These are phyloP conservation scores for Alouatta palliata DNA, from an alignment of 2,113 vertebrate genomes.

Conservation along the genomic window DNA sequence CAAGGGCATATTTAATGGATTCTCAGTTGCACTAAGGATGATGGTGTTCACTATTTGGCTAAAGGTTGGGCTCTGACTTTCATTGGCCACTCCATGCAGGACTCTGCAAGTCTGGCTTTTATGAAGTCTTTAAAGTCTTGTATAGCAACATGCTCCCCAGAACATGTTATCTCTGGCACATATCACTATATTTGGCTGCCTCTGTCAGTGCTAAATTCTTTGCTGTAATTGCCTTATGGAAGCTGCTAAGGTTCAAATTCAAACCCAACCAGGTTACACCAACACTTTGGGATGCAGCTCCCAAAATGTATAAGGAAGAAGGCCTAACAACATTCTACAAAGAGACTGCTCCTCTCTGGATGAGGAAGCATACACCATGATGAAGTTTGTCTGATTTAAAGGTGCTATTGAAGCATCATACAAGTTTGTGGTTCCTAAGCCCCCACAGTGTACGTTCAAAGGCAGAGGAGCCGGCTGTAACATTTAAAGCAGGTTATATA, in stretches of 20 bases:
- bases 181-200: conserved; percentile 95
- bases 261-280: conserved; percentile 97
- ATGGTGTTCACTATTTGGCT: conserved; percentile 94
- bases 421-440: conserved; percentile 96
- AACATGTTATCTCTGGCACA: conserved; percentile 92
- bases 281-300: conserved; percentile 93
- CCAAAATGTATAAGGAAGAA: conserved; percentile 98
- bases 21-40: conserved; percentile 93
- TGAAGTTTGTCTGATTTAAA: conserved; percentile 99
- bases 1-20: conserved; percentile 96
- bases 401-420: conserved; percentile 97
- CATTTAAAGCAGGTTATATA: conserved; percentile 97
- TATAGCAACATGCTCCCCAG: conserved; percentile 94
- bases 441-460: conserved; percentile 96
- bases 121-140: conserved; percentile 97
- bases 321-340: conserved; percentile 98
- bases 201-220: conserved; percentile 99
- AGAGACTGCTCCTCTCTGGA: conserved; percentile 97
- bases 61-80: conserved; percentile 99
- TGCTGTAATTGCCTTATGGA: conserved; percentile 92
- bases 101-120: conserved; percentile 99
- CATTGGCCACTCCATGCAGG: conserved; percentile 98
- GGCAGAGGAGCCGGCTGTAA: conserved; percentile 94
- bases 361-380: conserved; percentile 99
- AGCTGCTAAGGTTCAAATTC: conserved; percentile 98